Evolutionary conservation across 2,113 vertebrate genomes (phyloP).

Genomic region (Cairina moschata): DNA sequence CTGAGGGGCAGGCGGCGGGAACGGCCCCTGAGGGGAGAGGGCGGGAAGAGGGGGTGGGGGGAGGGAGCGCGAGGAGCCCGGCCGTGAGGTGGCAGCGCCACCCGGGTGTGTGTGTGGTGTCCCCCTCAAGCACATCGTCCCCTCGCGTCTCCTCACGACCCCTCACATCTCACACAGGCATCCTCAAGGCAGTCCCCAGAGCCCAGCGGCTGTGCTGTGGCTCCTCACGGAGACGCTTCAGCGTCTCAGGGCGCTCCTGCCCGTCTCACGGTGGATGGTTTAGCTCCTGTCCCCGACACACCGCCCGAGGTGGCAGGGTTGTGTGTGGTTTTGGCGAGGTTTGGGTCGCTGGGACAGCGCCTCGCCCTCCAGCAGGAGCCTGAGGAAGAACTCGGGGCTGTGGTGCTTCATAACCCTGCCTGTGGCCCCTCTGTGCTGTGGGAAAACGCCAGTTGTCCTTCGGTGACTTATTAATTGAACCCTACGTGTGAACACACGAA

Average conservation of each 20-base stretch:
- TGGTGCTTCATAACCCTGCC: not conserved
- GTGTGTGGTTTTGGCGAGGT: not conserved
- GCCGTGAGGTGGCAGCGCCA: too few species aligned
- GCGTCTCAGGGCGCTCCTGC: not conserved
- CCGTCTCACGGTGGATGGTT: too few species aligned
- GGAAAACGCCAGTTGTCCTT: not conserved
- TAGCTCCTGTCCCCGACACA: not conserved
- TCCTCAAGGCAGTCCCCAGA: too few species aligned
- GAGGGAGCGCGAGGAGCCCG: too few species aligned
- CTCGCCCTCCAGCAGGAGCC: not conserved
- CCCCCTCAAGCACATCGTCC: too few species aligned
- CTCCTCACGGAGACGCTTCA: not conserved
- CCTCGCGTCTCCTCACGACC: too few species aligned
- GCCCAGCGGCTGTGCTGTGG: not conserved
- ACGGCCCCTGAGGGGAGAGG: too few species aligned
- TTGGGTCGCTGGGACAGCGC: not conserved
- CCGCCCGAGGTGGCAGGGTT: not conserved
- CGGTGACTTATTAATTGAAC: not conserved
- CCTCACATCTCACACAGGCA: too few species aligned
- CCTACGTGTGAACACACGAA: accelerated
- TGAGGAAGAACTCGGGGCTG: not conserved
- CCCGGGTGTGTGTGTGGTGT: too few species aligned
- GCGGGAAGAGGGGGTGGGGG: too few species aligned
- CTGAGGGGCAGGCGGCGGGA: too few species aligned
- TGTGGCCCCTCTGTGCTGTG: not conserved